phyloP scores from a whole-genome alignment of 2,888 invertebrate species.

The Charanyca ferruginea region DNA sequence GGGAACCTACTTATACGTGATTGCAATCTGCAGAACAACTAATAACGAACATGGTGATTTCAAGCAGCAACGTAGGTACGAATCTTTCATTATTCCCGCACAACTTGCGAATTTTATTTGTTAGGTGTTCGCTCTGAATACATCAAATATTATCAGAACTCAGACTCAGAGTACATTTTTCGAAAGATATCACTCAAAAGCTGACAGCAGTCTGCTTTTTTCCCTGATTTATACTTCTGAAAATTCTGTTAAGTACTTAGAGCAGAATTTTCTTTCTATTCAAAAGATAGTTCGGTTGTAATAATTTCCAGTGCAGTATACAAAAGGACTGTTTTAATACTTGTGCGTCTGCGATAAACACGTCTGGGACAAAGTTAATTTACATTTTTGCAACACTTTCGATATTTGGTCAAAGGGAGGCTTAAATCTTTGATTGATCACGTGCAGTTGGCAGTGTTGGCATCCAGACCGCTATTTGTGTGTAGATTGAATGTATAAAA shows the following conservation, averaged over 20 bases:
- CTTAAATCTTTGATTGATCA: constrained; percentile 81
- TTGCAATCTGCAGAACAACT: constrained; percentile 22
- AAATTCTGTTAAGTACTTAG: too few species aligned
- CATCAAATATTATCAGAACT: not conserved
- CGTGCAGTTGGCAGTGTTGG: constrained; percentile 67
- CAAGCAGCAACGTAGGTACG: not conserved
- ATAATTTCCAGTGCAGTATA: constrained; percentile 1
- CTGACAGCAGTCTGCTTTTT: constrained; percentile 9
- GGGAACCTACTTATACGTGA: constrained; percentile 4
- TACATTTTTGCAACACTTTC: constrained; percentile 76
- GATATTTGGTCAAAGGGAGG: constrained; percentile 72
- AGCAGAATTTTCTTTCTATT: not conserved
- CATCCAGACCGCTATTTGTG: constrained; percentile 24
- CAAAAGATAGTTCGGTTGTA: not conserved
- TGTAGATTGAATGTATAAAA: constrained; percentile 1
- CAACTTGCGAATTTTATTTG: not conserved
- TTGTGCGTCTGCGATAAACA: constrained; percentile 73
- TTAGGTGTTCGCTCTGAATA: not conserved
- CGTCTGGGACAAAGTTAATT: constrained; percentile 78
- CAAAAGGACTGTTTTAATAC: constrained; percentile 72
- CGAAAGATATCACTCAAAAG: not conserved
- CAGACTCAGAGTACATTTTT: not conserved
- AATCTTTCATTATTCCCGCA: not conserved
- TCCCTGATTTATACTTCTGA: too few species aligned
- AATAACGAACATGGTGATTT: not conserved